These are phyloP conservation scores for Erythrolamprus reginae DNA, from an alignment of 2,113 vertebrate species.

Conservation along the genomic window DNA sequence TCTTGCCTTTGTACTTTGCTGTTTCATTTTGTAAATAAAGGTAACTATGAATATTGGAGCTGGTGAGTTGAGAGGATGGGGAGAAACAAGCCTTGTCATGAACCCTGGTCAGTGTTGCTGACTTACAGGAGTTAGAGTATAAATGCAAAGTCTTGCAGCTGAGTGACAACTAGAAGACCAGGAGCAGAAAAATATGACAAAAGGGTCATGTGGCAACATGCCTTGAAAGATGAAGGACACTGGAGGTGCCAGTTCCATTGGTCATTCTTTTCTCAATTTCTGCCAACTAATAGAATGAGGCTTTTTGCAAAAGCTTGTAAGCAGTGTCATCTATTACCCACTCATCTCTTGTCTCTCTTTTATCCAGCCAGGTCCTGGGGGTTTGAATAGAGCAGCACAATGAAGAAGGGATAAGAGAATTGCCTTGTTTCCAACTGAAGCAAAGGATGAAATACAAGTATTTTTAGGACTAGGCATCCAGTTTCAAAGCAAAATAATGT, in stretches of 20 bases:
- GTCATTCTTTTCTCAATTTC: not conserved
- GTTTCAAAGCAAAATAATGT: fast-evolving
- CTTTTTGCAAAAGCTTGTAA: slow-evolving; percentile 14
- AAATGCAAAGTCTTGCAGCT: not conserved
- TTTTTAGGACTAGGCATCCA: fast-evolving
- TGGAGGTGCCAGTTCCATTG: not conserved
- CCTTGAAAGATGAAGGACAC: not conserved
- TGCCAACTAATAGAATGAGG: slow-evolving; percentile 17
- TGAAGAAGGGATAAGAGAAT: not conserved
- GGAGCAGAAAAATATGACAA: not conserved
- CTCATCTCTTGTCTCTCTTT: not conserved
- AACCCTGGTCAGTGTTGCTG: not conserved
- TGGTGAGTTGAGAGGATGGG: not conserved
- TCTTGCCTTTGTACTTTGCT: not conserved
- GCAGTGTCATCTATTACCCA: not conserved
- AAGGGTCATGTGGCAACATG: not conserved
- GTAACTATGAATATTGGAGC: not conserved
- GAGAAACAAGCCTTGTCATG: not conserved
- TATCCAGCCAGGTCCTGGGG: slow-evolving; percentile 19
- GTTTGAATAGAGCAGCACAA: not conserved
- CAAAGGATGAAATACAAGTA: slow-evolving; percentile 1
- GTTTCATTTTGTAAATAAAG: not conserved
- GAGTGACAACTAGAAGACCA: fast-evolving
- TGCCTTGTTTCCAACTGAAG: not conserved
- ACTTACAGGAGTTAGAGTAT: not conserved